Conservation (phyloP, 2,888 invertebrate genomes). For the Acanthopleura granulata region DNA sequence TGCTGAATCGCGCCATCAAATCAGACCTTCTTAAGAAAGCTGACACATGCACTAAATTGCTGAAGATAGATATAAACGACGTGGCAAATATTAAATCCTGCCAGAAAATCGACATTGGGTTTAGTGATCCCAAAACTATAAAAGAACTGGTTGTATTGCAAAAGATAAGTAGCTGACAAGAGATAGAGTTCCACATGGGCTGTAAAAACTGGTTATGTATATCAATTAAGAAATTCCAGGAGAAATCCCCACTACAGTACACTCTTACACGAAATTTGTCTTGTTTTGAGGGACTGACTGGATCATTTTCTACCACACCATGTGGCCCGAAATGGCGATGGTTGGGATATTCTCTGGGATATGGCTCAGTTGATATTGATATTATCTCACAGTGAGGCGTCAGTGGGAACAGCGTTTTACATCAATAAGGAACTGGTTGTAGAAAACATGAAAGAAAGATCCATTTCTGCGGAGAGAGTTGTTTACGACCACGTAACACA, state of each 20-base stretch:
- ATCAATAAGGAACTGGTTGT: slow-evolving; percentile 19
- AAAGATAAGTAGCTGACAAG: slow-evolving; percentile 17
- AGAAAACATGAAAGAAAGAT: slow-evolving; percentile 15
- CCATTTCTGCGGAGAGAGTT: slow-evolving; percentile 6
- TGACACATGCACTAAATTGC: neutral
- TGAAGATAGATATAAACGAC: slow-evolving; percentile 1
- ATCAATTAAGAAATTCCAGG: neutral
- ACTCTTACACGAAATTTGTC: slow-evolving; percentile 9
- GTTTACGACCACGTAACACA: slow-evolving; percentile 8
- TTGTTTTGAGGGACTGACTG: slow-evolving; percentile 7
- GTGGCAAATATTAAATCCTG: neutral
- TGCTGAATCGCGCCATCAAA: neutral
- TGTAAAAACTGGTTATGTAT: neutral
- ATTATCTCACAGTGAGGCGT: slow-evolving; percentile 19
- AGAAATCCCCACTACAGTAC: slow-evolving; percentile 15
- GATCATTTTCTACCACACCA: neutral
- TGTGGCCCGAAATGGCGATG: neutral
- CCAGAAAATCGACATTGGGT: slow-evolving; percentile 19
- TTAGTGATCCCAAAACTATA: neutral
- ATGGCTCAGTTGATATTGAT: slow-evolving; percentile 9
- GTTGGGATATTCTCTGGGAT: neutral
- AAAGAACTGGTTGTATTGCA: neutral
- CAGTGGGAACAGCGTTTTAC: slow-evolving; percentile 21
- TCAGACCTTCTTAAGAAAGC: neutral
- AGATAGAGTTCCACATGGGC: neutral